Percentiles rank a stretch among this genome's conserved stretches.
phyloP scores from a whole-genome alignment of 1,140 invertebrate species.

The Saxidomus purpurata region DNA sequence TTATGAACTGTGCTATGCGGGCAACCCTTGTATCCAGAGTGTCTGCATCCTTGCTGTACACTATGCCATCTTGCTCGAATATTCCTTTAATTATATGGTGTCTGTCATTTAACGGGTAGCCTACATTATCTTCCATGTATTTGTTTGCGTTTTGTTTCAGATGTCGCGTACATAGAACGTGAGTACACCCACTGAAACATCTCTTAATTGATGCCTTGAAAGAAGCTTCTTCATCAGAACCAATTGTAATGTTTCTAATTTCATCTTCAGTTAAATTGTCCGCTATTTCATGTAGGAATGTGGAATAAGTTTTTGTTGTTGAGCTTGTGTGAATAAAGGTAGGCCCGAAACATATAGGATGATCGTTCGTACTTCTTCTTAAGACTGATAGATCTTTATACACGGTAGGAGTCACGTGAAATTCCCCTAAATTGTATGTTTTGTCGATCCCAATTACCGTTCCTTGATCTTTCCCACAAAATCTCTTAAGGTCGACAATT shows the following conservation, averaged over 20 bases:
- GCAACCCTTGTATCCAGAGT: too few species aligned
- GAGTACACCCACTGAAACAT: neutral
- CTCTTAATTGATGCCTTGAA: neutral
- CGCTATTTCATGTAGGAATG: slow-evolving; percentile 34
- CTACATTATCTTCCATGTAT: too few species aligned
- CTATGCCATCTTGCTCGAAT: too few species aligned
- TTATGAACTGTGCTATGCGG: too few species aligned
- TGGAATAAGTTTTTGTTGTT: slow-evolving; percentile 2
- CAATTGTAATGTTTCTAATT: neutral
- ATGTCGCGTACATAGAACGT: slow-evolving; percentile 21
- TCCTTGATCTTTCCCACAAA: neutral
- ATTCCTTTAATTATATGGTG: too few species aligned
- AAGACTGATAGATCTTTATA: slow-evolving; percentile 35
- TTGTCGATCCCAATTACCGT: slow-evolving; percentile 37
- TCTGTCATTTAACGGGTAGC: too few species aligned
- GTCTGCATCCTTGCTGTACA: too few species aligned
- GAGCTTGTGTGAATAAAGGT: slow-evolving; percentile 15
- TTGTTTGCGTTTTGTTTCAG: too few species aligned
- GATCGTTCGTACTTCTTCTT: slow-evolving; percentile 1
- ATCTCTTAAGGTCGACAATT: slow-evolving; percentile 25
- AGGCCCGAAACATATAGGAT: slow-evolving; percentile 37
- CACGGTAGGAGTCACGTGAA: slow-evolving; percentile 18
- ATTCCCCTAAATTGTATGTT: slow-evolving; percentile 32
- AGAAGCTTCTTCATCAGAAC: neutral
- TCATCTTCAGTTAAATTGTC: slow-evolving; percentile 27